Evolutionary conservation across 2,113 vertebrate genomes (phyloP), one percentile per base, ranked within the genome.

Genomic region (Onychorhynchus coronatus): DNA sequence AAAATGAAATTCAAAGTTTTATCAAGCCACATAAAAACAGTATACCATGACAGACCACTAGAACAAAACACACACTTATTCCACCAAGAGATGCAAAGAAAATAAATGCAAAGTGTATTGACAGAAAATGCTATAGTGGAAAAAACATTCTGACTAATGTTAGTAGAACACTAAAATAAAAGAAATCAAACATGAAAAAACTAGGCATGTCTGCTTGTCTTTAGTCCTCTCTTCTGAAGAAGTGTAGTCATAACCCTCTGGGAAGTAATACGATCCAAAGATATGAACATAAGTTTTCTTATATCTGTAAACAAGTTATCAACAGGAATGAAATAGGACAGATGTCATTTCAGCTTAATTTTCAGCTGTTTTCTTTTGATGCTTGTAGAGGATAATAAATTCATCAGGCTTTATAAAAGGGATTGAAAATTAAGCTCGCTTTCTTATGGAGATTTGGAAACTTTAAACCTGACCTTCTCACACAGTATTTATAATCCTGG

Each of bases 401-500:
- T 90, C 78, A 94, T 89, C 73, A 89, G 56, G 94, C 66, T 96
- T 94, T 77, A 92, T 75, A 85, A 88, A 91, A 20, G 63, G 89
- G 75, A 91, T 67, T 93, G 85, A 83, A 96, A 96, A 89, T 91
- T 90, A 93, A 93, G 79, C 94, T 88, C 90, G 81, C 93, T 97
- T 97, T 97, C 97, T 97, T 96, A 95, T 49, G 78, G 93, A 93
- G 95, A 94, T 97, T 85, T 74, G 90, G 97, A 97, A 98, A 98
- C 88, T 89, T 96, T 97, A 98, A 97, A 98, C 97, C 96, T 97
- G 97, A 98, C 97, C 96, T 98, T 98, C 95, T 98, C 97, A 92
- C 96, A 94, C 96, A 97, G 97, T 97, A 97, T 98, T 97, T 98
- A 96, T 97, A 98, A 97, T 97, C 94, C 95, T 87, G 90, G 95